These are phyloP conservation scores for Sebastes flavidus DNA, from an alignment of 2,797 vertebrate genomes.

Conservation along the genomic window DNA sequence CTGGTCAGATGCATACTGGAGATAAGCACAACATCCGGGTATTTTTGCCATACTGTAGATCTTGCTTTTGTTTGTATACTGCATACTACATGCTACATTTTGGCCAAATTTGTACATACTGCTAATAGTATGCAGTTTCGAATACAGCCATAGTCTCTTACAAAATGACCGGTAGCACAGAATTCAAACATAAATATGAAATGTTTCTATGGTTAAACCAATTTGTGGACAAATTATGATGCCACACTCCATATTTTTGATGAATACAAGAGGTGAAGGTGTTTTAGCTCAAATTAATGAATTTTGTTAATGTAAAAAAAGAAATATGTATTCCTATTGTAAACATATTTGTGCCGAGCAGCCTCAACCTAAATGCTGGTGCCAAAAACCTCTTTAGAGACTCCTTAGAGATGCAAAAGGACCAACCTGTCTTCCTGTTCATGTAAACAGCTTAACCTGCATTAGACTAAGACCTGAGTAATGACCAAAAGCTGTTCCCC, in stretches of 20 bases:
- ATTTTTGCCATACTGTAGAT: too few relatives aligned
- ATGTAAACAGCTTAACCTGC: conserved; percentile 33
- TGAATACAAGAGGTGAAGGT: not conserved
- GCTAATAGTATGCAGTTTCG: too few relatives aligned
- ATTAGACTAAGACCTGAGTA: conserved; percentile 25
- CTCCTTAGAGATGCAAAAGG: conserved; percentile 13
- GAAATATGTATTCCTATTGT: not conserved
- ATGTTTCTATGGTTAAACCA: not conserved
- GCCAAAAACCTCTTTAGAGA: conserved; percentile 4
- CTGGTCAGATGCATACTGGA: too few relatives aligned
- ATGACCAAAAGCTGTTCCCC: conserved; percentile 27
- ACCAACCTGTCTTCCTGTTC: conserved; percentile 9
- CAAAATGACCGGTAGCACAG: not conserved
- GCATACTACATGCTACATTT: too few relatives aligned
- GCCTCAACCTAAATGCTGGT: not conserved
- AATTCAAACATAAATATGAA: not conserved
- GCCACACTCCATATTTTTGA: not conserved
- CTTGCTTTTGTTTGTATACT: too few relatives aligned
- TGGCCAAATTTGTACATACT: too few relatives aligned
- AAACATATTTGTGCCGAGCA: not conserved
- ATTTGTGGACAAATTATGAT: not conserved
- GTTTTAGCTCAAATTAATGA: not conserved
- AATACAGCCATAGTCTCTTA: not conserved
- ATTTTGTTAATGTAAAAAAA: not conserved
- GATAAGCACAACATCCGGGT: too few relatives aligned